Percentiles rank a stretch among this genome's conserved stretches.
Evolutionary conservation across 1,140 invertebrate genomes (phyloP).

Genomic region (Doryteuthis pealeii): DNA sequence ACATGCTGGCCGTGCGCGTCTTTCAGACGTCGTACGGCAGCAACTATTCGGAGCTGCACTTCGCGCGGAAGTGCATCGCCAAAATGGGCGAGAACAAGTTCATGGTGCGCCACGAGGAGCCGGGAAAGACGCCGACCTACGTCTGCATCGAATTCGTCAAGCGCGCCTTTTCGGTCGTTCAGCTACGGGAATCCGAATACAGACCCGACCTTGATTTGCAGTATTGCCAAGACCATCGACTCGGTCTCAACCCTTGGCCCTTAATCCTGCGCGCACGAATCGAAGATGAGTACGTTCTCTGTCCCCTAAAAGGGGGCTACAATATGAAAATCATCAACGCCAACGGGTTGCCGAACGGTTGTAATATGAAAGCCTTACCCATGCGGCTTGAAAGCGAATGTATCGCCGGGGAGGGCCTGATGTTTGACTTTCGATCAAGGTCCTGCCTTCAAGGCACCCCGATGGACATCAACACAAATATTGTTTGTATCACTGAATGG

Average conservation of each 20-base stretch:
- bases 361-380: constrained; percentile 40
- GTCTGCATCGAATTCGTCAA: constrained; percentile 31
- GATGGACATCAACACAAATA: constrained; percentile 31
- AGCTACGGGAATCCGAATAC: constrained; percentile 27
- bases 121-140: constrained; percentile 15
- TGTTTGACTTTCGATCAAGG: constrained; percentile 34
- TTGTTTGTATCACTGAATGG: constrained; percentile 36
- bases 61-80: neutral
- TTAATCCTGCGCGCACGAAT: constrained; percentile 26
- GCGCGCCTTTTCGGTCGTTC: constrained; percentile 29
- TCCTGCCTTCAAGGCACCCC: constrained; percentile 30
- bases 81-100: constrained; percentile 22
- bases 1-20: neutral
- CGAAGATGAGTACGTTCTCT: constrained; percentile 28
- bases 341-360: constrained; percentile 25
- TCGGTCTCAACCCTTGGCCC: constrained; percentile 33
- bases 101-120: constrained; percentile 26
- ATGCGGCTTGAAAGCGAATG: constrained; percentile 46
- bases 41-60: neutral
- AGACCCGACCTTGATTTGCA: constrained; percentile 15
- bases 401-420: constrained; percentile 37
- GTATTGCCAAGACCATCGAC: constrained; percentile 27
- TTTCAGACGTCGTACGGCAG: constrained; percentile 1
- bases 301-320: constrained; percentile 39
- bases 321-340: constrained; percentile 38